These are phyloP conservation scores for Gavia stellata DNA, from an alignment of 2,113 vertebrate species.

Conservation along the genomic window DNA sequence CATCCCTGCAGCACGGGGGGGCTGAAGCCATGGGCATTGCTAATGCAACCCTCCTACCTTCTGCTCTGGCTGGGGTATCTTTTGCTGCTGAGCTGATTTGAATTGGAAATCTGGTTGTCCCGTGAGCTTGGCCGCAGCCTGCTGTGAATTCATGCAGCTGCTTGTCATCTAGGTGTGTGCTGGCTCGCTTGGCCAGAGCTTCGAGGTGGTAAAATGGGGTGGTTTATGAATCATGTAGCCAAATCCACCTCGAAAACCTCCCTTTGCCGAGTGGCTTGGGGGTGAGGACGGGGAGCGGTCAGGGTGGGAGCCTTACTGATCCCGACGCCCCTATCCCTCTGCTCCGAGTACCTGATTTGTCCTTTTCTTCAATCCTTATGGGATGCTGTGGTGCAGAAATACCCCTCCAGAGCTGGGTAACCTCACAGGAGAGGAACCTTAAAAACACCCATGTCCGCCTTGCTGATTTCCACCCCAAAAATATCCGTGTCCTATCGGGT, in stretches of 20 bases:
- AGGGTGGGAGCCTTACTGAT: neutral
- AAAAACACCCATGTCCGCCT: neutral
- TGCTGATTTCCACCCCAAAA: neutral
- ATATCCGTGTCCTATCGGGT: rapidly evolving
- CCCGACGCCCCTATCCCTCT: rapidly evolving
- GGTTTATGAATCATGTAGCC: neutral
- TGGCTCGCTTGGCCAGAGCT: neutral
- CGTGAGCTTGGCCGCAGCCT: neutral
- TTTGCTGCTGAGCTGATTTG: neutral
- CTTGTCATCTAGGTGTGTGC: neutral
- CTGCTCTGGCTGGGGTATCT: neutral
- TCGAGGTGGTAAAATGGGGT: neutral
- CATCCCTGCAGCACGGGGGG: neutral
- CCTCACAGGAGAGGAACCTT: neutral
- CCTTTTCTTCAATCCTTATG: neutral
- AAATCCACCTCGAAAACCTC: neutral
- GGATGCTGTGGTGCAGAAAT: neutral
- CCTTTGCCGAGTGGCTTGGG: neutral
- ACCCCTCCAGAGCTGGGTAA: neutral
- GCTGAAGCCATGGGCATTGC: neutral
- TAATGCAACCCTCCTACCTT: rapidly evolving
- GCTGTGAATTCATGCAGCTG: rapidly evolving
- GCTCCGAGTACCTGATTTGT: rapidly evolving
- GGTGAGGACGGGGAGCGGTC: neutral
- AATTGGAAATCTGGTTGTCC: neutral